phyloP scores from a whole-genome alignment of 2,113 vertebrate species.

The Platichthys stellatus region DNA sequence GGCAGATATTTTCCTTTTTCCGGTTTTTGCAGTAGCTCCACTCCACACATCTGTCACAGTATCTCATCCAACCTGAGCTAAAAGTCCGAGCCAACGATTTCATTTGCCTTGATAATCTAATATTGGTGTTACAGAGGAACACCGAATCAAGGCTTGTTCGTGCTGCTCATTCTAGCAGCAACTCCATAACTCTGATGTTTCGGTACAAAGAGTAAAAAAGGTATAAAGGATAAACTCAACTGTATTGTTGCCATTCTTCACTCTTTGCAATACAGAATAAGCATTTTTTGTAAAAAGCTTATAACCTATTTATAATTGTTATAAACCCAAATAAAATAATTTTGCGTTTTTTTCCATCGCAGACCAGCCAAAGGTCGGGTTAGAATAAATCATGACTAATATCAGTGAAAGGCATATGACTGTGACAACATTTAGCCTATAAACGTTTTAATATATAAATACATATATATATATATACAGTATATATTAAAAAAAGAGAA shows the following conservation, averaged over 20 bases:
- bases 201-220: slow-evolving; percentile 17
- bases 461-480: slow-evolving; percentile 25
- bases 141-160: slow-evolving; percentile 21
- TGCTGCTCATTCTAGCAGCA: slow-evolving; percentile 24
- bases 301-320: slow-evolving; percentile 43
- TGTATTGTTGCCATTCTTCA: slow-evolving; percentile 52
- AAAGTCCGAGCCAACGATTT: slow-evolving; percentile 20
- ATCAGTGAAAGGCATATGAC: slow-evolving; percentile 69
- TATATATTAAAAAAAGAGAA: slow-evolving; percentile 15
- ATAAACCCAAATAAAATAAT: slow-evolving; percentile 30
- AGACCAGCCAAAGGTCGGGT: slow-evolving; percentile 51
- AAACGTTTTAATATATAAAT: slow-evolving; percentile 48
- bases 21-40: slow-evolving; percentile 27
- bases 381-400: slow-evolving; percentile 54
- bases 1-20: slow-evolving; percentile 40
- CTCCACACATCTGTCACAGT: slow-evolving; percentile 14
- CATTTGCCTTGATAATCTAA: slow-evolving; percentile 42
- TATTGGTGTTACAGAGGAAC: slow-evolving; percentile 28
- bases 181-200: slow-evolving; percentile 4
- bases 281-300: slow-evolving; percentile 31
- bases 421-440: slow-evolving; percentile 73
- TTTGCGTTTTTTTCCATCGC: slow-evolving; percentile 30
- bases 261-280: slow-evolving; percentile 67
- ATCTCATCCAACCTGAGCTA: slow-evolving; percentile 27
- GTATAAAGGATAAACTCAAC: slow-evolving; percentile 18